Percentiles rank a stretch among this genome's conserved stretches.
Evolutionary conservation across 2,888 invertebrate genomes (phyloP).

Genomic region (Glomeris marginata): DNA sequence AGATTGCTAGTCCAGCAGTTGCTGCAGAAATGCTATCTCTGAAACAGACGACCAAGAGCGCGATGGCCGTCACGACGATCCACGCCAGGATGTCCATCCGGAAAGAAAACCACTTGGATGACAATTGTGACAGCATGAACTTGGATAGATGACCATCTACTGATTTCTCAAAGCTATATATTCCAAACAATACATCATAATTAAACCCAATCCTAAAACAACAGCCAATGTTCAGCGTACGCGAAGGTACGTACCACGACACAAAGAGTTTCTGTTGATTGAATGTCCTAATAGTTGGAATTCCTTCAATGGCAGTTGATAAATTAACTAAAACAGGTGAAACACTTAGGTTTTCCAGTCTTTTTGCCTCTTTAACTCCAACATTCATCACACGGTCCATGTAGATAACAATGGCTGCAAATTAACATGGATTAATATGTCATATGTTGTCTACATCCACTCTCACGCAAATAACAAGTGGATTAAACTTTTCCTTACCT

Average conservation of each 20-base stretch:
- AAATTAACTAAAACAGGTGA: constrained; percentile 39
- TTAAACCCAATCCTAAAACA: constrained; percentile 4
- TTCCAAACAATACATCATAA: background rate
- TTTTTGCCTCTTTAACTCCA: constrained; percentile 28
- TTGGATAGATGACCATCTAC: constrained; percentile 32
- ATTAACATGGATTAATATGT: background rate
- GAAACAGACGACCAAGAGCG: constrained; percentile 33
- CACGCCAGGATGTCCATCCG: constrained; percentile 30
- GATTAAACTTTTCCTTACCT: constrained; percentile 4
- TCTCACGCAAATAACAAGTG: background rate
- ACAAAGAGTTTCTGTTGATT: constrained; percentile 29
- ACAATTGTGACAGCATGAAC: constrained; percentile 31
- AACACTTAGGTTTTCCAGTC: constrained; percentile 35
- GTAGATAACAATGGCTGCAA: constrained; percentile 6
- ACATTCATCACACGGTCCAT: constrained; percentile 18
- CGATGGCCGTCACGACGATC: constrained; percentile 31
- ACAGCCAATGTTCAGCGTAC: background rate
- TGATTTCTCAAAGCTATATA: constrained; percentile 29
- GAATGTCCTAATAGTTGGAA: constrained; percentile 36
- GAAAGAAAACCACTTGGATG: constrained; percentile 34
- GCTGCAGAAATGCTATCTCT: constrained; percentile 31
- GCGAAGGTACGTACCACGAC: constrained; percentile 21
- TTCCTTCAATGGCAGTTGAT: constrained; percentile 36
- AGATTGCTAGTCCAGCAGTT: constrained; percentile 38
- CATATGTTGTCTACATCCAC: background rate